phyloP scores from a whole-genome alignment of 2,888 invertebrate species.

The Beris chalybata region DNA sequence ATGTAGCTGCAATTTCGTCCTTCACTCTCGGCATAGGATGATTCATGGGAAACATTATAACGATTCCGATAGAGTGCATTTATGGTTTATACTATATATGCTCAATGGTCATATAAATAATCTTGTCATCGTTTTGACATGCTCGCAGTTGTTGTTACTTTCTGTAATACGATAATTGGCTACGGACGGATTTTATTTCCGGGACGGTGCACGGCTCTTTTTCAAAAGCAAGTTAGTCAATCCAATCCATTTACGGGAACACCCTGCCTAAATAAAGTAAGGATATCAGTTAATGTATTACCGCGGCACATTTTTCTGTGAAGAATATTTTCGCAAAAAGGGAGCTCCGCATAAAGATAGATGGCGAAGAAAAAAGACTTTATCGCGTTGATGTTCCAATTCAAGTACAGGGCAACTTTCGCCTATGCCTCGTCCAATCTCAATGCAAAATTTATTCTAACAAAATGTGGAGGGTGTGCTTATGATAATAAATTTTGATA shows the following conservation, averaged over 20 bases:
- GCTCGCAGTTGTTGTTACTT: slow-evolving; percentile 12
- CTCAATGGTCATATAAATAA: slow-evolving; percentile 19
- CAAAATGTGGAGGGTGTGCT: slow-evolving; percentile 33
- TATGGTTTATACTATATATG: slow-evolving; percentile 8
- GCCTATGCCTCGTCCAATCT: background rate
- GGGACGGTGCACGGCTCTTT: slow-evolving; percentile 20
- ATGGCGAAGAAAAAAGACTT: too few species aligned
- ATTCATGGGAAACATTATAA: slow-evolving; percentile 15
- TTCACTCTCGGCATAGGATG: slow-evolving; percentile 1
- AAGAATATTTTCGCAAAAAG: too few species aligned
- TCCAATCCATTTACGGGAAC: slow-evolving; percentile 1
- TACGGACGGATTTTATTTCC: slow-evolving; percentile 40
- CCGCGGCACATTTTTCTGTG: background rate
- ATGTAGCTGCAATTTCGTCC: background rate
- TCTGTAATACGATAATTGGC: slow-evolving; percentile 38
- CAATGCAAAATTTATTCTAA: slow-evolving; percentile 1
- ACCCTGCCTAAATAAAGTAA: background rate
- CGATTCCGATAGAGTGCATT: slow-evolving; percentile 11
- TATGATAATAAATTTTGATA: slow-evolving; percentile 40
- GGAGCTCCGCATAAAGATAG: too few species aligned
- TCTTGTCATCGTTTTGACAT: slow-evolving; percentile 26
- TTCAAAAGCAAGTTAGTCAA: background rate
- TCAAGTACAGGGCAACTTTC: background rate
- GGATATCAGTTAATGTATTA: slow-evolving; percentile 21
- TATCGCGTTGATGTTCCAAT: too few species aligned